phyloP scores from a whole-genome alignment of 2,113 vertebrate species.

The Equus przewalskii region DNA sequence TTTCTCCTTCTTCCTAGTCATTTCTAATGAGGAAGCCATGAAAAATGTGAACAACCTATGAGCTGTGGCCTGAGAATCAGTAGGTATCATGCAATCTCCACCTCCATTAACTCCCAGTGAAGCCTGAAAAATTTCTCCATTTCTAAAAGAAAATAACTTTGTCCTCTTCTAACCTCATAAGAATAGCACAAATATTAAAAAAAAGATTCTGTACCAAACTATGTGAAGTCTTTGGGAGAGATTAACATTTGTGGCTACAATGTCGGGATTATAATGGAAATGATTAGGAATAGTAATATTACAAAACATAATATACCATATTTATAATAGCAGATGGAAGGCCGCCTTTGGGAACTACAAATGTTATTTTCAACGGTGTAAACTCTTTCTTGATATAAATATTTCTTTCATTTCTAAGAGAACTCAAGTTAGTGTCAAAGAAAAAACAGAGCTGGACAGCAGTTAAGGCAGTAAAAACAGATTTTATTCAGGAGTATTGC shows the following conservation, averaged over 20 bases:
- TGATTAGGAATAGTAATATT: not conserved
- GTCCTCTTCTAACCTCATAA: not conserved
- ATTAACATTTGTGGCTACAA: not conserved
- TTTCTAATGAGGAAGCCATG: conserved; percentile 12
- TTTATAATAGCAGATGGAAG: not conserved
- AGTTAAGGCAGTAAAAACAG: not conserved
- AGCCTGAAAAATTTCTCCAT: not conserved
- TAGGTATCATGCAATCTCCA: not conserved
- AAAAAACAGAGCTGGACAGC: not conserved
- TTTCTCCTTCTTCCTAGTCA: not conserved
- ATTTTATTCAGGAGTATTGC: not conserved
- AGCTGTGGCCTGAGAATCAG: not conserved
- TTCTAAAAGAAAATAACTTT: conserved; percentile 11
- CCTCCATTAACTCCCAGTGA: not conserved
- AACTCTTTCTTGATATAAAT: not conserved
- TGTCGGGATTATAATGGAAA: not conserved
- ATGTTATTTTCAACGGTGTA: not conserved
- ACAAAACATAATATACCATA: not conserved
- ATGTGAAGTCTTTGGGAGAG: not conserved
- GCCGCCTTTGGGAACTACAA: not conserved
- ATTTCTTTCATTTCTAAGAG: not conserved
- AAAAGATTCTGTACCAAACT: not conserved
- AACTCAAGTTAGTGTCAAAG: not conserved
- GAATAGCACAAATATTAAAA: not conserved
- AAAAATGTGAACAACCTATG: not conserved